Base-by-base conservation (phyloP, 2,888 invertebrate genomes). In the Rhodophaea formosa region DNA sequence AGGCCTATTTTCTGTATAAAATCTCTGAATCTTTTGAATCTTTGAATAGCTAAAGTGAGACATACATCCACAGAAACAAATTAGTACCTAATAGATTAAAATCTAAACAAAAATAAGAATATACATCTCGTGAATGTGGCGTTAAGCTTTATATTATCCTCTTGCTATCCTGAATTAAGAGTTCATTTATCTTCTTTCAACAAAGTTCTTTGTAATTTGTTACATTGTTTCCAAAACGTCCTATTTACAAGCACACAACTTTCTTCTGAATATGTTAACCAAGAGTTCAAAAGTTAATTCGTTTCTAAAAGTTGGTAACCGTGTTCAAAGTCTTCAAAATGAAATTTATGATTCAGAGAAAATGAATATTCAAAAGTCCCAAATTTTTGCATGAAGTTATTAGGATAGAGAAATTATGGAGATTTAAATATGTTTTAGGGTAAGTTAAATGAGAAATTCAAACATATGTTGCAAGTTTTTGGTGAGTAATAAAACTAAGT, bases 251-350 rank as follows among this genome's bases (percentile, higher is more conserved):
- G 35, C n/a, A 39, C 10, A n/a, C n/a, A 49, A 49, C 49, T 49
- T 49, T 49, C 49, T 49, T 32, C 32, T 32, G 49, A 49, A 32
- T 49, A 49, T 3, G 8, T 49, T 8, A 15, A 30, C n/a, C 8
- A 15, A 10, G 15, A 49, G 49, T 49, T 49, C 32, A 49, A 32
- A 49, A 29, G 49, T 49, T 49, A 32, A 32, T 49, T 49, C 15
- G 8, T 8, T 49, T 49, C 14, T 8, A 15, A 49, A 32, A 5
- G 8, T 2, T 8, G 10, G 35, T 35, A 12, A 35, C n/a, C 12
- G 39, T n/a, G 39, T 39, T 39, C 39, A 1, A 39, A 39, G 39
- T 12, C 39, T 39, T 39, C 5, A 39, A 39, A 39, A 39, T 39
- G 39, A 39, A 39, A 39, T 39, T 10, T 39, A 12, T 39, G 0